These are phyloP conservation scores for Dysidea cf. avara DNA, from an alignment of 37 sponge, comb jelly and placozoan genomes.

Conservation along the genomic window DNA sequence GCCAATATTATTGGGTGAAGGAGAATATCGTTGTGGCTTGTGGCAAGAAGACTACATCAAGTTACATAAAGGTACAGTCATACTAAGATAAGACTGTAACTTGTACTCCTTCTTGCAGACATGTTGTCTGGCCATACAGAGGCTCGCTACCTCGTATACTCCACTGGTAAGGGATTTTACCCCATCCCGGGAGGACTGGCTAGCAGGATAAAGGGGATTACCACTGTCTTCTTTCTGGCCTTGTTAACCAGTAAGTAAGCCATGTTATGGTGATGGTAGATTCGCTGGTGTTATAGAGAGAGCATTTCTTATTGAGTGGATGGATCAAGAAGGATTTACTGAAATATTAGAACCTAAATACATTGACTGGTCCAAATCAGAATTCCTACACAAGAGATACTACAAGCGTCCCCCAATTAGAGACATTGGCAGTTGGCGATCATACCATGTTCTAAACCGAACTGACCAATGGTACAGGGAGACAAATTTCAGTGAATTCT, in stretches of 20 bases:
- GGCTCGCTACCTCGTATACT: slow-evolving; percentile 47
- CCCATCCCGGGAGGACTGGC: slow-evolving; percentile 48
- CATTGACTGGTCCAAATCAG: slow-evolving; percentile 34
- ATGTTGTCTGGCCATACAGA: slow-evolving; percentile 28
- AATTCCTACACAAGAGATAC: slow-evolving; percentile 2
- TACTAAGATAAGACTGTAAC: not conserved
- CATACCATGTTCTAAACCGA: slow-evolving; percentile 9
- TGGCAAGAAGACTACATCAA: slow-evolving; percentile 56
- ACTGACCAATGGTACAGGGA: slow-evolving; percentile 57
- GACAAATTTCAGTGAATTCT: slow-evolving; percentile 31
- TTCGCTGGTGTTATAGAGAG: slow-evolving; percentile 17
- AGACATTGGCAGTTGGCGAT: slow-evolving; percentile 61
- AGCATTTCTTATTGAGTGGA: slow-evolving; percentile 65
- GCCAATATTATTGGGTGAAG: not conserved
- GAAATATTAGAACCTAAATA: slow-evolving; percentile 44
- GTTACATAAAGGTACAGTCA: slow-evolving; percentile 29
- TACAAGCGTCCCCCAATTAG: slow-evolving; percentile 19
- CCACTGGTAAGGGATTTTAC: slow-evolving; percentile 31
- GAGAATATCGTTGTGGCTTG: slow-evolving; percentile 23
- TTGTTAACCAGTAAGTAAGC: slow-evolving; percentile 35
- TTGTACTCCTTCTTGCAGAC: slow-evolving; percentile 7
- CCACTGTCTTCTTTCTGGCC: slow-evolving; percentile 60
- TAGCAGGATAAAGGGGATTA: slow-evolving; percentile 44
- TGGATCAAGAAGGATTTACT: slow-evolving; percentile 25
- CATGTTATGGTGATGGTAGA: not conserved